These are phyloP conservation scores for Oreochromis spilurus DNA, from an alignment of 2,113 vertebrate species.

Conservation along the genomic window DNA sequence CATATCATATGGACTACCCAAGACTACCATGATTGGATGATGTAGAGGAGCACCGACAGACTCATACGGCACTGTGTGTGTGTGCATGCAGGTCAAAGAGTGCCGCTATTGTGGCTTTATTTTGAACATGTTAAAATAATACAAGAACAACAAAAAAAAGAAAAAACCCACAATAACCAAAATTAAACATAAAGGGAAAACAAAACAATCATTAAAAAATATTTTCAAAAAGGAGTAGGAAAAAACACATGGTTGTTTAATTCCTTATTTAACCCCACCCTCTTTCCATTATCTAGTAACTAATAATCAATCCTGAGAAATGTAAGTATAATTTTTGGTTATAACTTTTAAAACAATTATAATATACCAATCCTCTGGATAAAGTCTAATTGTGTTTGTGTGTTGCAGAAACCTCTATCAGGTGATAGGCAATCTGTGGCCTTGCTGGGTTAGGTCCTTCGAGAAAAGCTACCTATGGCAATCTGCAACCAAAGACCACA, in stretches of 20 bases:
- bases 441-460: conserved; percentile 22
- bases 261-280: background rate
- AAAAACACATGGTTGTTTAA: background rate
- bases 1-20: conserved; percentile 41
- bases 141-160: background rate
- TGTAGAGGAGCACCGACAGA: background rate
- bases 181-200: background rate
- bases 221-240: background rate
- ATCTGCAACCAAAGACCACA: conserved; percentile 7
- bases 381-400: background rate
- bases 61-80: background rate
- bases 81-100: background rate
- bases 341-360: background rate
- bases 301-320: background rate
- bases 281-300: background rate
- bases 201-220: background rate
- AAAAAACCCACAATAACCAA: accelerated
- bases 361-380: background rate
- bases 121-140: background rate
- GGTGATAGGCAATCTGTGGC: conserved; percentile 10
- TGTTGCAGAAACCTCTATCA: conserved; percentile 3
- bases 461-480: conserved; percentile 19
- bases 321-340: background rate
- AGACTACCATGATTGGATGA: conserved; percentile 24
- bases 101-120: background rate